Conservation (phyloP, 2,797 vertebrate species). For the Tapera naevia region DNA sequence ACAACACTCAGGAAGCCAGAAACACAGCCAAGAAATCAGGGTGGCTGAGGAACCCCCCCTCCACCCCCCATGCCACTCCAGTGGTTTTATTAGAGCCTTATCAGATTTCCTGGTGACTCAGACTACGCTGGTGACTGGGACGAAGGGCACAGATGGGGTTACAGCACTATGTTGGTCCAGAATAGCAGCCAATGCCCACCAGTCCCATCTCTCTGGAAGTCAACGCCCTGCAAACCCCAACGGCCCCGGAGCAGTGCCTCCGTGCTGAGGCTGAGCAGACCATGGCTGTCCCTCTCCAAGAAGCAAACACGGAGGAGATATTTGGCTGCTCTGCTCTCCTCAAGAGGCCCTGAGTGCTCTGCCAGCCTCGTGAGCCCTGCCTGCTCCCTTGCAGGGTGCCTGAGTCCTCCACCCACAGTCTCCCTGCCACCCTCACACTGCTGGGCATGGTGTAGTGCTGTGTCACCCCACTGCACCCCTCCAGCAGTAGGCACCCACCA, state of each 20-base stretch:
- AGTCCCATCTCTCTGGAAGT: neutral
- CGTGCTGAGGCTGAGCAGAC: fast-evolving
- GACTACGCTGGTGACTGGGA: fast-evolving
- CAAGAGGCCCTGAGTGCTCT: fast-evolving
- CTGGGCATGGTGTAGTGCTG: fast-evolving
- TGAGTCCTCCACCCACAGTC: fast-evolving
- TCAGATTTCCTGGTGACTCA: constrained; percentile 52
- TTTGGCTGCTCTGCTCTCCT: neutral
- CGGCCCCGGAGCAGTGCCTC: fast-evolving
- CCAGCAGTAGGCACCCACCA: neutral
- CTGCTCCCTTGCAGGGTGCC: neutral
- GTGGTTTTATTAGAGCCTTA: neutral
- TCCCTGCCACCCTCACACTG: neutral
- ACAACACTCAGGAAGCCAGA: neutral
- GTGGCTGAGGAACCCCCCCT: neutral
- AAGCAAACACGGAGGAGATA: neutral
- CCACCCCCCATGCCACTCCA: neutral
- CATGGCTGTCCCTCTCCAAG: neutral
- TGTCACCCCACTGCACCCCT: neutral
- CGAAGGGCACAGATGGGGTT: neutral
- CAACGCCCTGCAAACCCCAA: neutral
- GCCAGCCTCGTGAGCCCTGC: fast-evolving
- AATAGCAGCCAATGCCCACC: neutral
- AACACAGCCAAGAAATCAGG: neutral
- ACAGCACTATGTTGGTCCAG: neutral